These are phyloP conservation scores for Psammodynastes pulverulentus DNA, from an alignment of 2,113 vertebrate genomes.

Conservation along the genomic window DNA sequence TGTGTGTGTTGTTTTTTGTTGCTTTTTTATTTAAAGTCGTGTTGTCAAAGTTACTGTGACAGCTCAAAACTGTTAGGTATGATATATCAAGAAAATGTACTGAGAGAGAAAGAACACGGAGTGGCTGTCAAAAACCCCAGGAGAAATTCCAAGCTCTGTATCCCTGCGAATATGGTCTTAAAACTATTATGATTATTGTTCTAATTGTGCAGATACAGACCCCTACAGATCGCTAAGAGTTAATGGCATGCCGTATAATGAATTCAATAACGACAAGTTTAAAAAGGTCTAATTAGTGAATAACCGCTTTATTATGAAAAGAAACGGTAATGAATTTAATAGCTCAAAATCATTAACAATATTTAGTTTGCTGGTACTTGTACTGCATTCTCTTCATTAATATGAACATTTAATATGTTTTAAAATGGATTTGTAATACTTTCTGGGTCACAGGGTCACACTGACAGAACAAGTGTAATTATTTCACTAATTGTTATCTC, in stretches of 20 bases:
- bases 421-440: slow-evolving; percentile 87
- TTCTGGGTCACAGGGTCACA: slow-evolving; percentile 77
- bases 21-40: slow-evolving; percentile 33
- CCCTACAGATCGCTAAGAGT: slow-evolving; percentile 71
- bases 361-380: slow-evolving; percentile 83
- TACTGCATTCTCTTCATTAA: slow-evolving; percentile 88
- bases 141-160: slow-evolving; percentile 41
- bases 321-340: slow-evolving; percentile 94
- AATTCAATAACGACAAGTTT: slow-evolving; percentile 87
- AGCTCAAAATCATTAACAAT: slow-evolving; percentile 95
- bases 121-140: slow-evolving; percentile 58
- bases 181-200: slow-evolving; percentile 52
- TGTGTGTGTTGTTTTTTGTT: neutral
- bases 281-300: slow-evolving; percentile 96
- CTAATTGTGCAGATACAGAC: slow-evolving; percentile 70
- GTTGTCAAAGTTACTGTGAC: slow-evolving; percentile 61
- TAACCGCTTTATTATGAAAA: slow-evolving; percentile 90
- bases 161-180: slow-evolving; percentile 43
- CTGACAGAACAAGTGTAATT: slow-evolving; percentile 79
- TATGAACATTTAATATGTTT: slow-evolving; percentile 88
- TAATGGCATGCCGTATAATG: slow-evolving; percentile 77
- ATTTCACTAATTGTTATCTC: slow-evolving; percentile 80
- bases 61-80: slow-evolving; percentile 64
- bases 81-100: slow-evolving; percentile 66
- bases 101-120: slow-evolving; percentile 53